Evolutionary conservation across 2,797 vertebrate species (phyloP), one percentile per base, ranked within the genome.

Genomic region (Nannoperca obscura): DNA sequence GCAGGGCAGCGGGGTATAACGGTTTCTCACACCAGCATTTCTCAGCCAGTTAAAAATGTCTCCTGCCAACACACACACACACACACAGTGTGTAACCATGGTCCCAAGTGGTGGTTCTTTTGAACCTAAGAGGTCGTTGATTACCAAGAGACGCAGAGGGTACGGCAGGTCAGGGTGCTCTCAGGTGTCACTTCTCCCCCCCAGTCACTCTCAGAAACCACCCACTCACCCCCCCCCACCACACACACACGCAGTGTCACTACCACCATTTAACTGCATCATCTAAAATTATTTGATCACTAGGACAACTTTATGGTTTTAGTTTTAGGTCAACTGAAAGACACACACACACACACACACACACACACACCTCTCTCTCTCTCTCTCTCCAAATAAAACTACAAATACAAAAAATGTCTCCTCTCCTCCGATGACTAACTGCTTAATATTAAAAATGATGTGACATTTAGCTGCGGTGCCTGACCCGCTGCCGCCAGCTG

Each of bases 1-100:
- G 22, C 66, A 38, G 76, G 64, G 54, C 74, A 54, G 67, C 34
- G 14, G 47, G 78, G 82, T 91, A 84, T 86, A 85, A 82, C 32
- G 2, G 65, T 91, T 84, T 83, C 86, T 92, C 83, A 89, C 90
- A 83, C 83, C 87, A 71, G 81, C 68, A 30, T 68, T 63, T 81
- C 85, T 64, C 80, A 64, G 72, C 34, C 76, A 81, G 85, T 89
- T 83, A 75, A 86, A 90, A 84, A 84, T 71, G 77, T 89, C 84
- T 71, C 83, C 72, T 57, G 67, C 71, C 67, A 61, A 34, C 60
- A 55, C 61, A 47, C 76, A 63, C 66, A 77, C 65, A 53, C 9
- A 13, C 52, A 49, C 44, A 86, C 61, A 88, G 67, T 88, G 85
- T 69, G 76, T 59, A 78, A 80, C 57, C 71, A 30, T 17, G 14